Evolutionary conservation across 1,140 invertebrate species (phyloP).

Genomic region (Zeugodacus cucurbitae): DNA sequence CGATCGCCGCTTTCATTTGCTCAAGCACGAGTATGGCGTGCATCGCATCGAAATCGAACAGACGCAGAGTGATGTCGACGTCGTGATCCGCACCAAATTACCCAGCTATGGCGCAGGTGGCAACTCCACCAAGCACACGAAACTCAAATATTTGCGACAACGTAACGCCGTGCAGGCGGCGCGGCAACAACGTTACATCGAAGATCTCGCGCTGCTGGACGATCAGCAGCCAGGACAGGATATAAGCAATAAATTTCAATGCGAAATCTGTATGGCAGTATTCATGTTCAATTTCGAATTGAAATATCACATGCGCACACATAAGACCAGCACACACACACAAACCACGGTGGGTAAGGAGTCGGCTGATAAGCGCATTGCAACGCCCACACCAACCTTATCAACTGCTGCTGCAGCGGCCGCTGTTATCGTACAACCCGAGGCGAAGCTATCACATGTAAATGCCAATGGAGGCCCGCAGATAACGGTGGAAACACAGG

Average conservation of each 20-base stretch:
- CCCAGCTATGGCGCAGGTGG: background rate
- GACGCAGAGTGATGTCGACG: background rate
- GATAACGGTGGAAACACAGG: background rate
- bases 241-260: conserved; percentile 23
- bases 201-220: conserved; percentile 1
- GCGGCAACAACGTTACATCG: background rate
- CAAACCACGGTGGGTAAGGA: background rate
- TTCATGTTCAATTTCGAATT: conserved; percentile 36
- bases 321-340: background rate
- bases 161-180: background rate
- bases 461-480: background rate
- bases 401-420: background rate
- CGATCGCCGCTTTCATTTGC: conserved; percentile 27
- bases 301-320: conserved; percentile 37
- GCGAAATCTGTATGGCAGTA: background rate
- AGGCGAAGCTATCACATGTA: background rate
- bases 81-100: background rate
- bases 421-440: background rate
- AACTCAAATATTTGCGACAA: conserved; percentile 16
- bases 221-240: background rate
- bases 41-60: background rate
- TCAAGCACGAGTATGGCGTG: conserved; percentile 36
- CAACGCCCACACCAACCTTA: background rate
- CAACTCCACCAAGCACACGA: background rate
- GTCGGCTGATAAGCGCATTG: background rate